A percentile compares a stretch with the other conserved stretches of the same genome.
Conservation (phyloP, 2,797 vertebrate species). For the Taeniopygia guttata region DNA sequence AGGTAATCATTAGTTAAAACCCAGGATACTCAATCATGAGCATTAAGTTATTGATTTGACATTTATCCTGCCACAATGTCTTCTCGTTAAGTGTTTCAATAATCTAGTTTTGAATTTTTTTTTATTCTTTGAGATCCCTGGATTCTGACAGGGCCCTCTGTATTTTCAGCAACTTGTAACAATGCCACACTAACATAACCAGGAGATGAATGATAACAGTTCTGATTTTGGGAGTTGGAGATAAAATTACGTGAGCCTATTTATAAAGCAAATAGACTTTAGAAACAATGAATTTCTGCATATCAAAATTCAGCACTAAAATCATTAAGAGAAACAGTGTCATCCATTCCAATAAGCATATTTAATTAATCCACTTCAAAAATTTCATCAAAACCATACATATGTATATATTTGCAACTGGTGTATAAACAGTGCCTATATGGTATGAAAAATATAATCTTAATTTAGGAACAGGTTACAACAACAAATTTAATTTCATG, state of each 20-base stretch:
- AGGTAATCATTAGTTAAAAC: conserved; percentile 31
- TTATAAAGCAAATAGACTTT: background rate
- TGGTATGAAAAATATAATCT: background rate
- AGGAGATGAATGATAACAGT: background rate
- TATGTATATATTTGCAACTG: background rate
- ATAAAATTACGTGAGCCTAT: background rate
- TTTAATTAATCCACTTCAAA: conserved; percentile 6
- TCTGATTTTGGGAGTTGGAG: background rate
- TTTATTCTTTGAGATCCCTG: background rate
- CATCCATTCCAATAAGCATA: background rate
- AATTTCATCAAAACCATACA: background rate
- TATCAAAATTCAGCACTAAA: background rate
- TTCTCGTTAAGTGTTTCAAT: conserved; percentile 36
- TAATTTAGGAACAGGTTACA: background rate
- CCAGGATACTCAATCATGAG: background rate
- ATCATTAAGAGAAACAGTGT: background rate
- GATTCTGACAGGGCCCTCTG: background rate
- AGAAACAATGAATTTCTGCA: background rate
- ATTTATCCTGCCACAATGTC: conserved; percentile 26
- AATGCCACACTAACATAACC: conserved; percentile 2
- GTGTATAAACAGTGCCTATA: background rate
- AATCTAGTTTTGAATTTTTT: conserved; percentile 41
- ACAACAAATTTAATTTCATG: background rate
- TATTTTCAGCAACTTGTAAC: background rate
- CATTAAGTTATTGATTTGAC: conserved; percentile 52